Evolutionary conservation across 2,797 vertebrate species (phyloP).

Genomic region (Diglossa cyanea): DNA sequence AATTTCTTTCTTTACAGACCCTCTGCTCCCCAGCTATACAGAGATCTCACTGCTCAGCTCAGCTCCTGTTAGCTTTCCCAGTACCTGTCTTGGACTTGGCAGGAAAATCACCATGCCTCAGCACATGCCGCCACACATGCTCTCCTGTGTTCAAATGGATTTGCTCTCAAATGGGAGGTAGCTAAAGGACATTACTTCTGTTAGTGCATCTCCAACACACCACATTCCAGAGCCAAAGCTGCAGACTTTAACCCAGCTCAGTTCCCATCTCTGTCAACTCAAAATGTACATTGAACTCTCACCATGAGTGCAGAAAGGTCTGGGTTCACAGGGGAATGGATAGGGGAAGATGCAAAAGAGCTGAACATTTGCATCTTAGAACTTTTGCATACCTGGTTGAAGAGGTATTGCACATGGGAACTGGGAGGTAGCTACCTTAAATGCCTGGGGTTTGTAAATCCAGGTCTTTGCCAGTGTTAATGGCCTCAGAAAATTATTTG

Average conservation of each 20-base stretch:
- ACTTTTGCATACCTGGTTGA: neutral
- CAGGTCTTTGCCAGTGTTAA: neutral
- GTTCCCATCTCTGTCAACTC: neutral
- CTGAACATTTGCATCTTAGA: neutral
- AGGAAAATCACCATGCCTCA: neutral
- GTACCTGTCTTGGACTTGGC: neutral
- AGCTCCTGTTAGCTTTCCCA: neutral
- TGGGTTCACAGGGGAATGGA: neutral
- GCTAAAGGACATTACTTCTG: neutral
- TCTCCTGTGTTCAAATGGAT: neutral
- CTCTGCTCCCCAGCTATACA: neutral
- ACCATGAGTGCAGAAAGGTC: neutral
- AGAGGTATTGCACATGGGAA: neutral
- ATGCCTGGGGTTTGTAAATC: neutral
- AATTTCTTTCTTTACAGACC: neutral
- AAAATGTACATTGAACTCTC: neutral
- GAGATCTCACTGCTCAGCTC: neutral
- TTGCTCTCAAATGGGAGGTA: neutral
- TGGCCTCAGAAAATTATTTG: neutral
- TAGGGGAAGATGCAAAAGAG: neutral
- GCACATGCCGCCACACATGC: neutral
- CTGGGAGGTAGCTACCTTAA: neutral
- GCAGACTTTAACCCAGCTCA: neutral
- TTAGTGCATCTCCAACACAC: neutral
- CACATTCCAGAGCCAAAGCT: neutral